Percentiles rank a stretch among this genome's conserved stretches.
Evolutionary conservation across 2,113 vertebrate genomes (phyloP).

Genomic region (Sisor rabdophorus): DNA sequence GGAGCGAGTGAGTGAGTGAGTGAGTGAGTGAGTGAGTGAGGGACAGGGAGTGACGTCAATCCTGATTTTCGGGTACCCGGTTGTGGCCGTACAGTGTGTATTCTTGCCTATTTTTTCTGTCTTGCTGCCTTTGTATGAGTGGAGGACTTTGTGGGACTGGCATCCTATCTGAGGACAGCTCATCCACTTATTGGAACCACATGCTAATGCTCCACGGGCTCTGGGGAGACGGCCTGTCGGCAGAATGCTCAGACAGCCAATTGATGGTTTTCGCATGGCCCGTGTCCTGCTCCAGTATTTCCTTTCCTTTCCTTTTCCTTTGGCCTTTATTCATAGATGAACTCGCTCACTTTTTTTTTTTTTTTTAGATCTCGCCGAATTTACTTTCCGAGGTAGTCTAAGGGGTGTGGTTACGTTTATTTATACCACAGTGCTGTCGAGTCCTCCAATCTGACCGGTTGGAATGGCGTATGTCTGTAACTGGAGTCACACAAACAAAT

Average conservation of each 20-base stretch:
- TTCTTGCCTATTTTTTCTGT: neutral
- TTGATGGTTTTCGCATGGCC: slow-evolving; percentile 52
- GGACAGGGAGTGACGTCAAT: slow-evolving; percentile 44
- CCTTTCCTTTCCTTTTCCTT: slow-evolving; percentile 43
- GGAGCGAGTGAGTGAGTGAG: slow-evolving; percentile 22
- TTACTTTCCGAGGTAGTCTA: neutral
- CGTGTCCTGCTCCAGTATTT: slow-evolving; percentile 32
- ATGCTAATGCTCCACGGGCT: slow-evolving; percentile 64
- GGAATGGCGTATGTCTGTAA: neutral
- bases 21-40: neutral
- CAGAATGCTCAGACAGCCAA: slow-evolving; percentile 64
- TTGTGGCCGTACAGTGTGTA: neutral
- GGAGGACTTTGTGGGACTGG: slow-evolving; percentile 60
- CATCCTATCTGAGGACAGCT: slow-evolving; percentile 57
- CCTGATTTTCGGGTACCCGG: slow-evolving; percentile 29
- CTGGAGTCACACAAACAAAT: neutral
- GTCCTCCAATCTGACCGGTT: neutral
- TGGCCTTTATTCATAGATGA: slow-evolving; percentile 6
- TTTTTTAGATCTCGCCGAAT: neutral
- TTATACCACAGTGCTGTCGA: neutral
- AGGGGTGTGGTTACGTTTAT: neutral
- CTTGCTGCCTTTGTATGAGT: slow-evolving; percentile 57
- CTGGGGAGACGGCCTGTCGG: slow-evolving; percentile 65
- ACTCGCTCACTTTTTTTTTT: slow-evolving; percentile 6
- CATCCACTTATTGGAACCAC: slow-evolving; percentile 64